Conservation (phyloP, 2,888 invertebrate genomes). For the Rhagonycha lutea region DNA sequence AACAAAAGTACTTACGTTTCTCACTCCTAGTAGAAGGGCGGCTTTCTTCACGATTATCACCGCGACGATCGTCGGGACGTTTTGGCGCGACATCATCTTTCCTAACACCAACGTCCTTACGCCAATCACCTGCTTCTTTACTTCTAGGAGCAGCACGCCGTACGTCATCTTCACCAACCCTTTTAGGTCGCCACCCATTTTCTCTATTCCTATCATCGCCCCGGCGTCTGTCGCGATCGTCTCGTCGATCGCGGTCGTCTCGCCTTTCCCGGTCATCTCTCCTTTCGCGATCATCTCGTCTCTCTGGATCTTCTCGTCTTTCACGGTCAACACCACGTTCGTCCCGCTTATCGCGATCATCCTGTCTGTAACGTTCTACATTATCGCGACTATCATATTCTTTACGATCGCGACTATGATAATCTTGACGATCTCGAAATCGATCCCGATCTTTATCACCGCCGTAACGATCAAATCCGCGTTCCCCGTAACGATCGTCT, state of each 20-base stretch:
- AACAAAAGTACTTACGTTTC: conserved; percentile 45
- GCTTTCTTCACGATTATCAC: conserved; percentile 24
- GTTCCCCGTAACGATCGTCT: conserved; percentile 29
- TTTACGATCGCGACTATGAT: conserved; percentile 20
- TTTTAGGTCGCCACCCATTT: conserved; percentile 9
- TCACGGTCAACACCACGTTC: conserved; percentile 18
- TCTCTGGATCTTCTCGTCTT: conserved; percentile 21
- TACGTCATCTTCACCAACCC: conserved; percentile 13
- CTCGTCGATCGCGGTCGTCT: conserved; percentile 2
- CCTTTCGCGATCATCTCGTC: conserved; percentile 26
- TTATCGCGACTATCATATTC: conserved; percentile 15
- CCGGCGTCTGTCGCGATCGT: conserved; percentile 1
- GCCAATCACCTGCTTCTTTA: conserved; percentile 26
- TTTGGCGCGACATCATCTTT: conserved; percentile 18
- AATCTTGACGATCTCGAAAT: conserved; percentile 21
- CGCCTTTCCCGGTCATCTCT: conserved; percentile 11
- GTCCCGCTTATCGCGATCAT: conserved; percentile 21
- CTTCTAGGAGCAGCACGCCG: conserved; percentile 14
- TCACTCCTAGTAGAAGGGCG: conserved; percentile 39
- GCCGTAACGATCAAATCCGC: conserved; percentile 22
- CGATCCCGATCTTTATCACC: conserved; percentile 29
- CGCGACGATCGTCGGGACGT: conserved; percentile 15
- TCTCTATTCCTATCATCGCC: conserved; percentile 6
- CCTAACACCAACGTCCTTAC: conserved; percentile 11
- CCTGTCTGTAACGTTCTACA: conserved; percentile 19